Percentiles rank a stretch among this genome's conserved stretches.
Evolutionary conservation across 2,888 invertebrate genomes (phyloP).

Genomic region (Tetranychus piercei): DNA sequence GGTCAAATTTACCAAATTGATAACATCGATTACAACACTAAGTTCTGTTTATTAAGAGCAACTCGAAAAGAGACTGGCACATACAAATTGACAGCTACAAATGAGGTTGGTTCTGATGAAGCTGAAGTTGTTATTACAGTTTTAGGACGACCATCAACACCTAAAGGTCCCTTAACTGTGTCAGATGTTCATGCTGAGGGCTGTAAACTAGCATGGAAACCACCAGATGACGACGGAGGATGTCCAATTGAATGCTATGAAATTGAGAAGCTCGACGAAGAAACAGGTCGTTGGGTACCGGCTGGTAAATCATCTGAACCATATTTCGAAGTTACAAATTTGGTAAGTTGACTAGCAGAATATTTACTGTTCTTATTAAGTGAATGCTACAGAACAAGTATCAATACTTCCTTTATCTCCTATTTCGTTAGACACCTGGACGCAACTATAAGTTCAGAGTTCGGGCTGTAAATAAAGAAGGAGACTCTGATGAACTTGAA

Average conservation of each 20-base stretch:
- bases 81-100: constrained; percentile 66
- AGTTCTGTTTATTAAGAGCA: constrained; percentile 57
- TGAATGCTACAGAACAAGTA: too few species aligned
- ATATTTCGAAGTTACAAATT: constrained; percentile 52
- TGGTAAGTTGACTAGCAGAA: too few species aligned
- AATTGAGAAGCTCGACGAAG: constrained; percentile 66
- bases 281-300: constrained; percentile 65
- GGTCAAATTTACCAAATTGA: constrained; percentile 52
- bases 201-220: constrained; percentile 54
- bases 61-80: constrained; percentile 66
- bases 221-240: constrained; percentile 86
- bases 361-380: too few species aligned
- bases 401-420: too few species aligned
- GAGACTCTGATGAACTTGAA: constrained; percentile 72
- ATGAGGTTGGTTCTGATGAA: constrained; percentile 60
- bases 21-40: constrained; percentile 69
- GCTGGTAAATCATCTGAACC: constrained; percentile 46
- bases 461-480: constrained; percentile 77
- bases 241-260: constrained; percentile 79
- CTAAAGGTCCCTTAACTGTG: constrained; percentile 75
- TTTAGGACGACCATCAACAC: constrained; percentile 60
- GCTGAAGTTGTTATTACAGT: constrained; percentile 72
- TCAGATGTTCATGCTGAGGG: constrained; percentile 51
- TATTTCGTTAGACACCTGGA: constrained; percentile 58
- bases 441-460: constrained; percentile 88